Conservation (phyloP, 2,888 invertebrate species). For the Macrophya alboannulata region DNA sequence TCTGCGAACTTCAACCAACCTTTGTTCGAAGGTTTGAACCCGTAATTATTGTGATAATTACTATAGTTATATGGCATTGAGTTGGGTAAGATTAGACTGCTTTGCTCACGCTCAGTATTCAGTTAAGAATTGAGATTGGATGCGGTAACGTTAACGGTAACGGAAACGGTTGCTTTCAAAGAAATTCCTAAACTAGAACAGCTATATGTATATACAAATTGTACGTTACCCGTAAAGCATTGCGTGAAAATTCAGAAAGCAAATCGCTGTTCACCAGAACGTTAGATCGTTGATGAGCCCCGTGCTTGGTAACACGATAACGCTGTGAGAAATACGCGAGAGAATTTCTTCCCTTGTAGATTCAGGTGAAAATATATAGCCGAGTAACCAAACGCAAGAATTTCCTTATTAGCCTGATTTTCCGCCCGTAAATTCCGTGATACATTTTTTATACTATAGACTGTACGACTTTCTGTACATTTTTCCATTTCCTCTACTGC, state of each 20-base stretch:
- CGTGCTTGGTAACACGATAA: not conserved
- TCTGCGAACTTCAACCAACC: slow-evolving; percentile 19
- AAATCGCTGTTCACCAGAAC: not conserved
- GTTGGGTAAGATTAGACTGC: slow-evolving; percentile 15
- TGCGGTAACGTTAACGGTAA: slow-evolving; percentile 30
- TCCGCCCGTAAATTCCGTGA: slow-evolving; percentile 20
- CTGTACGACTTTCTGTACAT: slow-evolving; percentile 14
- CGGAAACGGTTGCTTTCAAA: slow-evolving; percentile 21
- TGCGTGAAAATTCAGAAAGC: not conserved
- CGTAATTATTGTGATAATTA: slow-evolving; percentile 35
- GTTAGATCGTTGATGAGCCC: not conserved
- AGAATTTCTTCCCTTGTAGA: slow-evolving; percentile 2
- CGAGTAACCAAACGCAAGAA: slow-evolving; percentile 27
- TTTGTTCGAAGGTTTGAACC: not conserved
- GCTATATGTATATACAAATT: not conserved
- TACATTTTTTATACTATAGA: slow-evolving; percentile 31
- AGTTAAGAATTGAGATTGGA: slow-evolving; percentile 36
- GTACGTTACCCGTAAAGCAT: not conserved
- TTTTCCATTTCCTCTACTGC: slow-evolving; percentile 27
- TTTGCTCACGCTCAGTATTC: not conserved
- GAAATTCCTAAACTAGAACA: slow-evolving; percentile 22
- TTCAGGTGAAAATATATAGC: slow-evolving; percentile 3
- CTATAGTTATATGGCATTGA: slow-evolving; percentile 18
- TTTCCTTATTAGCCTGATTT: slow-evolving; percentile 53
- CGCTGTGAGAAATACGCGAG: not conserved